phyloP scores from a whole-genome alignment of 2,113 vertebrate species.

The Larimichthys crocea region DNA sequence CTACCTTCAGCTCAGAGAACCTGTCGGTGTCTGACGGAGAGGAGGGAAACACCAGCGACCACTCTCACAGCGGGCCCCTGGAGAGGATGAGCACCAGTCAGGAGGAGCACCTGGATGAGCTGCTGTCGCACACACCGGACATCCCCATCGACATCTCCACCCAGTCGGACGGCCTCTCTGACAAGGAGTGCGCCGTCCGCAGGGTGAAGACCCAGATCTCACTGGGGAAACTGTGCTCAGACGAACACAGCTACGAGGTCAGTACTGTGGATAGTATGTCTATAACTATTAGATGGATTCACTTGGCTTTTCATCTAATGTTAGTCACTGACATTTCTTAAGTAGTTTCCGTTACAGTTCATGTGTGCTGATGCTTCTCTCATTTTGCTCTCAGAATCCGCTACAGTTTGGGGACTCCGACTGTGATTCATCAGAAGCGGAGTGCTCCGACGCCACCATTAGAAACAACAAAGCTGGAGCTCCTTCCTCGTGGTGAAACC shows the following conservation, averaged over 20 bases:
- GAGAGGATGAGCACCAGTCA: constrained; percentile 88
- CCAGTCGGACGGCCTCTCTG: constrained; percentile 96
- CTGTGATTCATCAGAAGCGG: constrained; percentile 95
- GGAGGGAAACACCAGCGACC: constrained; percentile 98
- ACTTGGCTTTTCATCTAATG: too few species aligned
- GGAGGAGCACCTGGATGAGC: constrained; percentile 92
- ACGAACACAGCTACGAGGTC: constrained; percentile 95
- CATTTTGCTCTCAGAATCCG: constrained; percentile 87
- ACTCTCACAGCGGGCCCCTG: constrained; percentile 91
- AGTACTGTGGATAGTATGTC: constrained; percentile 34
- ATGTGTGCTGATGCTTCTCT: not conserved
- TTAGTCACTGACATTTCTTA: too few species aligned
- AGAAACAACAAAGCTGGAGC: constrained; percentile 93
- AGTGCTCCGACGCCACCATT: constrained; percentile 96
- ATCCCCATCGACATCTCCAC: constrained; percentile 98
- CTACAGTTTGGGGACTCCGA: constrained; percentile 94
- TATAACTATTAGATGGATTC: not conserved
- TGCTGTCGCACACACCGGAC: constrained; percentile 95
- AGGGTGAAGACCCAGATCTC: constrained; percentile 99
- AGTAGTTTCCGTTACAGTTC: not conserved
- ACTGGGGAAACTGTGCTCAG: constrained; percentile 93
- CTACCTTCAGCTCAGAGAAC: constrained; percentile 98
- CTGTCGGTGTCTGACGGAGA: constrained; percentile 97
- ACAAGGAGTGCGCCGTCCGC: constrained; percentile 97
- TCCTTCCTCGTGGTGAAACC: constrained; percentile 93